A percentile compares a stretch with the other conserved stretches of the same genome.
Conservation (phyloP, 2,113 vertebrate species). For the Phrynosoma platyrhinos region DNA sequence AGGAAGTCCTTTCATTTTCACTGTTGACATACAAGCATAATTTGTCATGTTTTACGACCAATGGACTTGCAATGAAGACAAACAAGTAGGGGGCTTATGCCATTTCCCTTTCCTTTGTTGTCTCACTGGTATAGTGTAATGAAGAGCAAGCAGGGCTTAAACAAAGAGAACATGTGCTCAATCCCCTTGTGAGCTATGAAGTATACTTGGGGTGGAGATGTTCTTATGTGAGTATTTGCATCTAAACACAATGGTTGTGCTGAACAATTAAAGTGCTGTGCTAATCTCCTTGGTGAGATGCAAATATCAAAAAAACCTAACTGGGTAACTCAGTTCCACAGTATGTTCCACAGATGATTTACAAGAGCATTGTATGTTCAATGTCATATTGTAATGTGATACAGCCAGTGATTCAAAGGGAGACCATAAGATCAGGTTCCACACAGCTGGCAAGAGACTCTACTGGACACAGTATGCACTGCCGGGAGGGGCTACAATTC, state of each 20-base stretch:
- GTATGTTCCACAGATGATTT: not conserved
- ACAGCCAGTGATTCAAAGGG: not conserved
- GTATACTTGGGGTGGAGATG: not conserved
- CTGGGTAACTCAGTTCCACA: not conserved
- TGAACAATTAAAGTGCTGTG: too few relatives aligned
- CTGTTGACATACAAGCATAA: not conserved
- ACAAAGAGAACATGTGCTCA: not conserved
- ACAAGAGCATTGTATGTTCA: not conserved
- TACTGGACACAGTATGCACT: not conserved
- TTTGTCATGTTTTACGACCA: not conserved
- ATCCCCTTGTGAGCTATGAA: not conserved
- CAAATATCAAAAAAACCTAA: not conserved
- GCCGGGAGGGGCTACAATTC: not conserved
- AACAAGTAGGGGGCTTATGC: not conserved
- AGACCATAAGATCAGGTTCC: too few relatives aligned
- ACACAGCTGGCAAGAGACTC: not conserved
- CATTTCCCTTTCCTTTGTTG: not conserved
- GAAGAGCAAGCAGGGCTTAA: not conserved
- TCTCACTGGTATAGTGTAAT: not conserved
- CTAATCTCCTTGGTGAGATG: not conserved
- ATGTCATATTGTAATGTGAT: not conserved
- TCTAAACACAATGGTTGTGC: too few relatives aligned
- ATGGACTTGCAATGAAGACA: too few relatives aligned
- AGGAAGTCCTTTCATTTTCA: slow-evolving; percentile 18
- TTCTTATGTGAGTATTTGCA: too few relatives aligned